Evolutionary conservation across 1,140 invertebrate genomes (phyloP).

Genomic region (Caenorhabditis briggsae): DNA sequence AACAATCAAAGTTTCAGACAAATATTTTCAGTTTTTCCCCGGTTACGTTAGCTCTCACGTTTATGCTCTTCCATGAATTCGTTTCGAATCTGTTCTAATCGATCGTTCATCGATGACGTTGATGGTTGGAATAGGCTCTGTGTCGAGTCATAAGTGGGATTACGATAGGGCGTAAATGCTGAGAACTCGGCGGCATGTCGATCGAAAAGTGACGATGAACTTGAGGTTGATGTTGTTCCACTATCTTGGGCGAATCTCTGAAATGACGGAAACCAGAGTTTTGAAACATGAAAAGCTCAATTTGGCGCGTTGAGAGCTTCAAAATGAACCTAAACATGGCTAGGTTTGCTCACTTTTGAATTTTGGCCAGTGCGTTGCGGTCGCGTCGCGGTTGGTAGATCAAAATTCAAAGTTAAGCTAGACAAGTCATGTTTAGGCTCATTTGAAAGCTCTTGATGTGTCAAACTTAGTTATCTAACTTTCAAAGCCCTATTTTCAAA

Average conservation of each 20-base stretch:
- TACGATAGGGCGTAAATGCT: conserved; percentile 40
- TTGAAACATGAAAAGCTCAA: not conserved
- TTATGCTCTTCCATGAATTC: conserved; percentile 43
- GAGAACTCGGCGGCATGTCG: conserved; percentile 30
- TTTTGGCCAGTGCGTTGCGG: too few relatives aligned
- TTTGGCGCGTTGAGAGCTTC: too few relatives aligned
- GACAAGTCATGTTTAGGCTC: too few relatives aligned
- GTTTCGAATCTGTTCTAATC: conserved; percentile 39
- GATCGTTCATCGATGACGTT: conserved; percentile 11
- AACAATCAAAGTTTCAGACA: not conserved
- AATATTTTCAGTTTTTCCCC: not conserved
- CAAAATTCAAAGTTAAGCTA: too few relatives aligned
- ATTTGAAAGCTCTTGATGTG: too few relatives aligned
- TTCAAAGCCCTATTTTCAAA: too few relatives aligned
- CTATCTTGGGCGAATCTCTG: conserved; percentile 57
- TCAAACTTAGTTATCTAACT: too few relatives aligned
- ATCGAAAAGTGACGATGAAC: conserved; percentile 44
- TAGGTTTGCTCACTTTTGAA: not conserved
- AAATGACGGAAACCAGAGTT: not conserved
- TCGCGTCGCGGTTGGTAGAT: too few relatives aligned
- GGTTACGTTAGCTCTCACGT: conserved; percentile 20
- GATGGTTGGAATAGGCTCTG: conserved; percentile 50
- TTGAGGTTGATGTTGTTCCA: conserved; percentile 51
- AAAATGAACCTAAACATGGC: too few relatives aligned
- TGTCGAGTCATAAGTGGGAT: not conserved